Percentiles rank a stretch among this genome's conserved stretches.
Evolutionary conservation across 2,113 vertebrate genomes (phyloP).

Genomic region (Cinclus cinclus): DNA sequence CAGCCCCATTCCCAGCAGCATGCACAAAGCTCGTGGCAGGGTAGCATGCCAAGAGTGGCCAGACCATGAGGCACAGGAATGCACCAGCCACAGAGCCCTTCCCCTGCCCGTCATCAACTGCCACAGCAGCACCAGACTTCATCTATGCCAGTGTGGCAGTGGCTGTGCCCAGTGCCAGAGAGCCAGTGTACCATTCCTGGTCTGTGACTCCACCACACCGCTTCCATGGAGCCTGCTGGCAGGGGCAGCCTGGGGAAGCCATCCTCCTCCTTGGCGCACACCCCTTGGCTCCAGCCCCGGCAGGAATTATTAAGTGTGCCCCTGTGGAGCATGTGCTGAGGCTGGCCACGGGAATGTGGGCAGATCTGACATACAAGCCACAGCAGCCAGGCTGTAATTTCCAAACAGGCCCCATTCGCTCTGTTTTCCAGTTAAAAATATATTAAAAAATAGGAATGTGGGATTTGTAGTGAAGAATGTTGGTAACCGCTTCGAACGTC

Average conservation of each 20-base stretch:
- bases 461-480: constrained; percentile 61
- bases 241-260: neutral
- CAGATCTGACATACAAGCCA: constrained; percentile 72
- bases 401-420: constrained; percentile 54
- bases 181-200: neutral
- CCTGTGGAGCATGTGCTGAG: constrained; percentile 70
- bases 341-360: constrained; percentile 73
- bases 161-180: accelerated
- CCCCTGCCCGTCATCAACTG: accelerated
- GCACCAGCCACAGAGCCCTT: neutral
- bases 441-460: constrained; percentile 73
- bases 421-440: constrained; percentile 75
- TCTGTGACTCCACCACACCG: neutral
- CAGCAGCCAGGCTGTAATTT: constrained; percentile 74
- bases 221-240: neutral
- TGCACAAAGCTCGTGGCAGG: neutral
- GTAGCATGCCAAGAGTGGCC: neutral
- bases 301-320: constrained; percentile 72
- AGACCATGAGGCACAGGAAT: neutral
- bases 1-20: neutral
- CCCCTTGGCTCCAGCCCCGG: constrained; percentile 31
- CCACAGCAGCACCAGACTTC: neutral
- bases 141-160: accelerated
- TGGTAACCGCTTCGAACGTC: constrained; percentile 62
- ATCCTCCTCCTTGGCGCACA: neutral